These are phyloP conservation scores for Pseudococcus viburni DNA, from an alignment of 2,888 invertebrate species.

Conservation along the genomic window DNA sequence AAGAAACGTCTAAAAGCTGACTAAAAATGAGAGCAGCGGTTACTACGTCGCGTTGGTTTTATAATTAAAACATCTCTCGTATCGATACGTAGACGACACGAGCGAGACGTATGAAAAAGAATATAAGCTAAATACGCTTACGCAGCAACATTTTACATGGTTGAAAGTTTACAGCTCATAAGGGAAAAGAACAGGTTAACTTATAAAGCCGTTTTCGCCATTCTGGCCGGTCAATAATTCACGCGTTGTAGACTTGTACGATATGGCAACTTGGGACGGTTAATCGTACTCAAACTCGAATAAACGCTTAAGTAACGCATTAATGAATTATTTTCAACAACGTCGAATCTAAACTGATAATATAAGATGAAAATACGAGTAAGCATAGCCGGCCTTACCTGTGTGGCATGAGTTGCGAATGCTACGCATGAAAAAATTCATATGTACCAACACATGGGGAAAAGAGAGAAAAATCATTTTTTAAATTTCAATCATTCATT, in stretches of 20 bases:
- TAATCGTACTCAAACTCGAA: conserved; percentile 54
- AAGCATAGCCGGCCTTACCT: no score
- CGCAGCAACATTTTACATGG: not conserved
- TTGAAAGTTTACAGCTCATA: conserved; percentile 25
- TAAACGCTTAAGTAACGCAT: conserved; percentile 44
- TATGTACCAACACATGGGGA: no score
- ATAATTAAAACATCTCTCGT: conserved; percentile 37
- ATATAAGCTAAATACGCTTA: not conserved
- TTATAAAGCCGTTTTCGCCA: conserved; percentile 48
- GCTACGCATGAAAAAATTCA: no score
- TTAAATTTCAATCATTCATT: no score
- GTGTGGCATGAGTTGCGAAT: no score
- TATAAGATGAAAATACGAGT: no score
- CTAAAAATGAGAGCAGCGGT: not conserved
- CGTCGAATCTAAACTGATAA: not conserved
- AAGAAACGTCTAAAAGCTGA: conserved; percentile 60
- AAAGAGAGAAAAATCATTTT: no score
- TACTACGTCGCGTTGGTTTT: not conserved
- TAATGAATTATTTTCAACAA: conserved; percentile 25
- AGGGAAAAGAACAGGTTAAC: conserved; percentile 51
- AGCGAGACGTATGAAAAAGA: not conserved
- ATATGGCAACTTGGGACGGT: conserved; percentile 36
- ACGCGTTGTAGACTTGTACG: not conserved
- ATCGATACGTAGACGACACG: not conserved
- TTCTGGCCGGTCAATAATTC: conserved; percentile 44